Evolutionary conservation across 1,140 invertebrate genomes (phyloP), one percentile per base, ranked within the genome.

Genomic region (Dendroctonus valens): DNA sequence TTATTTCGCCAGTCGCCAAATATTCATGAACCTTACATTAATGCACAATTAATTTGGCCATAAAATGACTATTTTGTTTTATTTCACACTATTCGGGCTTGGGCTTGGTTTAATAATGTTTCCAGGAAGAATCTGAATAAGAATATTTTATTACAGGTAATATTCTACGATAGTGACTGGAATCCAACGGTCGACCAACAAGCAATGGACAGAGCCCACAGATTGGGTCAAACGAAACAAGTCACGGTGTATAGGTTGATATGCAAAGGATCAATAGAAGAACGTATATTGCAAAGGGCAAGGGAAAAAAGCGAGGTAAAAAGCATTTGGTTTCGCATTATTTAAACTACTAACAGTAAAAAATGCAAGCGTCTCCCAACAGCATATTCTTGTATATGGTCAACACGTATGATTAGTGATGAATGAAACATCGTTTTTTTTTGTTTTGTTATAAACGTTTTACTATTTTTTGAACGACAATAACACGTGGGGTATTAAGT

Each of bases 141-240:
- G 37, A 5, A 8, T 38, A 38, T 54, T 39, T 64, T 67, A 42
- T 77, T 81, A 41, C 72, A 94, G 91, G 92, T 99, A 54, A 96
- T 99, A 79, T 99, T 99, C 81, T 99, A 99, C 79, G 97, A 99
- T 78, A 96, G 93, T 15, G 97, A 99, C 80, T 99, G 97, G 97
- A 99, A 99, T 82, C 97, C 97, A 9, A 95, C 93, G 0, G 93
- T 95, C 11, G 94, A 96, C 82, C 92, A 96, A 75, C 93, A 96
- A 77, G 94, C 94, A 3, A 96, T 96, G 92, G 93, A 95, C 82
- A 84, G 94, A 44, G 93, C 93, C 0, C 93, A 96, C 80, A 82
- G 93, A 37, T 79, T 95, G 64, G 93, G 93, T 4, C 91, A 93
- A 78, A 93, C 91, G 3, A 93, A 93, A 77, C 91, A 93, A 79